Evolutionary conservation across 1,140 invertebrate genomes (phyloP), one percentile per base, ranked within the genome.

Genomic region (Bombus turneri): DNA sequence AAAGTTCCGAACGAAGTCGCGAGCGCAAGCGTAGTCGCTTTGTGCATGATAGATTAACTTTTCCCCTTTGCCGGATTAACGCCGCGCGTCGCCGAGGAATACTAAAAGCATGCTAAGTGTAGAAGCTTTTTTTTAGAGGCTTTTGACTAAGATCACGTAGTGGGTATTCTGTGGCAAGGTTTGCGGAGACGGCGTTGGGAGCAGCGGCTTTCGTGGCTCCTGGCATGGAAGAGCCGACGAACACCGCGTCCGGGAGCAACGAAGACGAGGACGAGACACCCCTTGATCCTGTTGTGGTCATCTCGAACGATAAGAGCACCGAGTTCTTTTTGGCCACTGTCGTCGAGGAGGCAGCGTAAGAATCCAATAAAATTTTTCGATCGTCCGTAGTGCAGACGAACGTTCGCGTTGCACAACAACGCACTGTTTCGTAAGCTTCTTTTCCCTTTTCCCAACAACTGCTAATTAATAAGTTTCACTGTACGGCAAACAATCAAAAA

Each of bases 211-310:
- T 96, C 87, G 96, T 96, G 91, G 96, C 95, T 90, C 95, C 95
- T 80, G 96, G 95, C 91, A 93, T 96, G 73, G 97, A 98, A 94
- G 96, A 96, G 86, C 97, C 97, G 64, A 98, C 98, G 8, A 98
- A 98, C 92, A 98, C 98, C n/a, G 98, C 97, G 9, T 98, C 98
- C n/a, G 98, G 98, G 22, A 98, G 97, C 87, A 98, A 97, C 87
- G 97, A 98, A 91, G 98, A 98, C 88, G 97, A 98, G 86, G 98
- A 98, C 86, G 97, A 95, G 82, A 95, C 94, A 34, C 95, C 94
- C 5, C 81, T 95, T 53, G 95, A 95, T 91, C 94, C 94, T 28
- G 93, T 94, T 34, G 94, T 95, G 79, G 97, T 98, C 87, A 98
- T 98, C 89, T 97, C 97, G 25, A 98, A 98, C 93, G 98, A 98